Conservation (phyloP, 2,113 vertebrate species). For the Crypturellus undulatus region DNA sequence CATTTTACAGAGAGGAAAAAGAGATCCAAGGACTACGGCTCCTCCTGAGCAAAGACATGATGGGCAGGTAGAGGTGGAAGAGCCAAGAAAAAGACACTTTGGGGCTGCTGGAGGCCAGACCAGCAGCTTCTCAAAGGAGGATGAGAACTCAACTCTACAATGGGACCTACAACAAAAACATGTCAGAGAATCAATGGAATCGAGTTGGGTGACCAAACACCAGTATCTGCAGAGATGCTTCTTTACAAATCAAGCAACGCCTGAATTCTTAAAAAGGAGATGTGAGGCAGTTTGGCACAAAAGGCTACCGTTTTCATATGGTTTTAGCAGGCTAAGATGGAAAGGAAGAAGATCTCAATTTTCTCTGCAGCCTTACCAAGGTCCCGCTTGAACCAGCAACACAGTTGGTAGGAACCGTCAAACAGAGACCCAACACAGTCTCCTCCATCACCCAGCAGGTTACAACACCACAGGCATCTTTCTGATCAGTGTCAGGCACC, state of each 20-base stretch:
- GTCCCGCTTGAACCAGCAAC: not conserved
- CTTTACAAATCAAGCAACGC: not conserved
- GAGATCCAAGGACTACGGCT: rapidly evolving
- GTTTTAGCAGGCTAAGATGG: not conserved
- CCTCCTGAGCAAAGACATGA: not conserved
- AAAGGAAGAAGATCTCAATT: not conserved
- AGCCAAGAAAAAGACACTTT: not conserved
- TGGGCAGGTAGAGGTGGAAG: not conserved
- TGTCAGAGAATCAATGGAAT: not conserved
- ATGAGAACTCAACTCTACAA: rapidly evolving
- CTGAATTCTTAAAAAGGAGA: not conserved
- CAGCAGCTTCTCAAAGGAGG: not conserved
- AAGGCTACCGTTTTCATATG: rapidly evolving
- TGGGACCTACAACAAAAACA: not conserved
- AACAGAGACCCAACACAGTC: not conserved
- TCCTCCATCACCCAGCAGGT: not conserved
- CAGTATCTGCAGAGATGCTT: rapidly evolving
- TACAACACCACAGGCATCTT: not conserved
- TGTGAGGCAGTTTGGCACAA: not conserved
- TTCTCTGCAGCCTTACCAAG: not conserved
- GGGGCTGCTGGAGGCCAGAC: not conserved
- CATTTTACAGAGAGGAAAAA: not conserved
- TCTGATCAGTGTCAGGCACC: no score
- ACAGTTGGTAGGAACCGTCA: not conserved
- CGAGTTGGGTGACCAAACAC: not conserved